phyloP scores from a whole-genome alignment of 2,113 vertebrate species.

The Ascaphus truei region DNA sequence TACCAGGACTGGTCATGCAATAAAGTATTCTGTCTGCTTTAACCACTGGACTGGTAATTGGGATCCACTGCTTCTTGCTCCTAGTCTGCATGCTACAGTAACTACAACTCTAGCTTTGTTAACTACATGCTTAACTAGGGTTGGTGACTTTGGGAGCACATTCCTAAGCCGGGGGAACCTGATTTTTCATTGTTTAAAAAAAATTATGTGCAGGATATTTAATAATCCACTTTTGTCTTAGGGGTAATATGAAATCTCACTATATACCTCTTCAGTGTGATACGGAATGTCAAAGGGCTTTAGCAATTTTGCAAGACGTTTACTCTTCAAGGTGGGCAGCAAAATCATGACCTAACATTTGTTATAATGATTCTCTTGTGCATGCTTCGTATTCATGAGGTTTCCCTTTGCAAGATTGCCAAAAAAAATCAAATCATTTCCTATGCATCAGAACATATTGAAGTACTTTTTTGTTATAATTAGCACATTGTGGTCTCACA shows the following conservation, averaged over 20 bases:
- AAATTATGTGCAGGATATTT: not conserved
- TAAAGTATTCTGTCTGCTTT: too few species aligned
- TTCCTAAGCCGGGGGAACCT: too few species aligned
- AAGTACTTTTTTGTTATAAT: not conserved
- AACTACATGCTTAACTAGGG: too few species aligned
- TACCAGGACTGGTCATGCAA: too few species aligned
- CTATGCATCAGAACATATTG: not conserved
- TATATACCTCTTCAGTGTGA: not conserved
- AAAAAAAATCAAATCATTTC: not conserved
- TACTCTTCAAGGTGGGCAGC: constrained; percentile 3
- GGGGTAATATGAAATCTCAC: constrained; percentile 1
- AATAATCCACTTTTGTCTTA: not conserved
- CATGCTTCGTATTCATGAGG: not conserved
- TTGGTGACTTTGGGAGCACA: too few species aligned
- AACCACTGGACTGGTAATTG: too few species aligned
- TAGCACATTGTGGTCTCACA: not conserved
- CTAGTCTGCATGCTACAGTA: too few species aligned
- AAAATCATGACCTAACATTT: constrained; percentile 23
- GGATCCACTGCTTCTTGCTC: too few species aligned
- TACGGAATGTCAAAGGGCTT: not conserved
- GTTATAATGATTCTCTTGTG: constrained; percentile 2
- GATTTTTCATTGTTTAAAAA: not conserved
- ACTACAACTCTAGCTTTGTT: too few species aligned
- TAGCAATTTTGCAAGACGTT: not conserved
- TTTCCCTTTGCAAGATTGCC: not conserved